These are phyloP conservation scores for Salpingus planirostris DNA, from an alignment of 2,888 invertebrate genomes.

Conservation along the genomic window DNA sequence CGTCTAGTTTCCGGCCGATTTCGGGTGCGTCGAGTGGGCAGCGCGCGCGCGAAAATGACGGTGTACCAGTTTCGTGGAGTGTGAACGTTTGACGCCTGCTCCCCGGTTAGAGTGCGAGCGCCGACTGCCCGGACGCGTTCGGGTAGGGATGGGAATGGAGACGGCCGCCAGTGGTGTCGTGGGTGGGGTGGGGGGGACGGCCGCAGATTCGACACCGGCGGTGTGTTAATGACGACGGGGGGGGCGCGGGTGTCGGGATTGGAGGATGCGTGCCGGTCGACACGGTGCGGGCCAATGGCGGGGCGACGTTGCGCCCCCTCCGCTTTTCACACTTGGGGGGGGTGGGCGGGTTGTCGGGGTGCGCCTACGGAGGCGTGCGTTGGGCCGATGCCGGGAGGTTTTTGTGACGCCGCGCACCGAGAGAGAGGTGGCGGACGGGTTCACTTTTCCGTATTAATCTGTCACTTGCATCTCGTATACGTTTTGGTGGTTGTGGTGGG, in stretches of 20 bases:
- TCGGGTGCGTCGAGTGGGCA: too few species aligned
- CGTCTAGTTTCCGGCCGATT: too few species aligned
- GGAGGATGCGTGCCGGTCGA: constrained; percentile 35
- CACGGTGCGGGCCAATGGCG: constrained; percentile 37
- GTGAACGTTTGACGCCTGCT: constrained; percentile 38
- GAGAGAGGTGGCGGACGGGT: too few species aligned
- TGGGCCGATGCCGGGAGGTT: constrained; percentile 37
- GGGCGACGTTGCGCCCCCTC: constrained; percentile 41
- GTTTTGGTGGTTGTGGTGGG: too few species aligned
- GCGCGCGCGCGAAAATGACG: too few species aligned
- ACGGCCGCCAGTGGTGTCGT: constrained; percentile 44
- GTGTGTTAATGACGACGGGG: constrained; percentile 44
- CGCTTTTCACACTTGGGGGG: constrained; percentile 39
- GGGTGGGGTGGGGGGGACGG: constrained; percentile 35
- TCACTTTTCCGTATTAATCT: too few species aligned
- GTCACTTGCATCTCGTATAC: too few species aligned
- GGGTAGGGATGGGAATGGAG: constrained; percentile 36
- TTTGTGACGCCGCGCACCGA: constrained; percentile 35
- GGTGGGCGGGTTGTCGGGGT: constrained; percentile 40
- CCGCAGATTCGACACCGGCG: constrained; percentile 35
- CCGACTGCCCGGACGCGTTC: constrained; percentile 39
- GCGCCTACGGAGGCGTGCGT: constrained; percentile 41
- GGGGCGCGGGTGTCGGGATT: constrained; percentile 36
- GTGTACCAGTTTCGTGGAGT: constrained; percentile 12
- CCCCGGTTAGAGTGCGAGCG: constrained; percentile 37